Conservation (phyloP, 2,113 vertebrate species). For the Oncorhynchus masou region DNA sequence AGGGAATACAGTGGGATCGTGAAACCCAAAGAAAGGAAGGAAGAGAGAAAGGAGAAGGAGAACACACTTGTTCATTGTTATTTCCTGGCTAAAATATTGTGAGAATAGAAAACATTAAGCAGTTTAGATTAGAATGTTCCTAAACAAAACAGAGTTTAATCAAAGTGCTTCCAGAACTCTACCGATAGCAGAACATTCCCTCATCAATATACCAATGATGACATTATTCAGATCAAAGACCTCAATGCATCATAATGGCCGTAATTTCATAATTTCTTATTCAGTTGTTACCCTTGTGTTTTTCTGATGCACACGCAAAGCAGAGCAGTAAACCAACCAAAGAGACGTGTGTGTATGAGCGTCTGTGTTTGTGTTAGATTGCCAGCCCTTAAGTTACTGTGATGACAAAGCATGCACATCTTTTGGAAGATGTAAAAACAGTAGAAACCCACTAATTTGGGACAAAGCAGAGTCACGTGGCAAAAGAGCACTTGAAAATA, state of each 20-base stretch:
- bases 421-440: slow-evolving; percentile 62
- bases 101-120: slow-evolving; percentile 61
- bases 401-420: slow-evolving; percentile 34
- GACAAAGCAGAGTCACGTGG: slow-evolving; percentile 72
- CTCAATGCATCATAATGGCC: slow-evolving; percentile 63
- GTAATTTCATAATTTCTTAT: slow-evolving; percentile 58
- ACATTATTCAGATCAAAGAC: slow-evolving; percentile 71
- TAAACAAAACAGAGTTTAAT: slow-evolving; percentile 71
- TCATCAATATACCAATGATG: slow-evolving; percentile 68
- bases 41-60: neutral
- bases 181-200: slow-evolving; percentile 56
- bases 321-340: slow-evolving; percentile 56
- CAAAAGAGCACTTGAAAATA: slow-evolving; percentile 59
- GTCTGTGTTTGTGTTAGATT: neutral
- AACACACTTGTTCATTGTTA: too few relatives aligned
- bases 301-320: slow-evolving; percentile 19
- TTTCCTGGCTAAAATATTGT: slow-evolving; percentile 59
- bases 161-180: slow-evolving; percentile 61
- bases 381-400: slow-evolving; percentile 54
- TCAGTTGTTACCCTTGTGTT: slow-evolving; percentile 64
- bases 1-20: neutral
- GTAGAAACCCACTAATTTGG: slow-evolving; percentile 64
- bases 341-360: slow-evolving; percentile 19
- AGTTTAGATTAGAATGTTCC: slow-evolving; percentile 59
- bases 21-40: neutral